phyloP scores from a whole-genome alignment of 2,797 vertebrate species.

The Babyrousa celebensis region DNA sequence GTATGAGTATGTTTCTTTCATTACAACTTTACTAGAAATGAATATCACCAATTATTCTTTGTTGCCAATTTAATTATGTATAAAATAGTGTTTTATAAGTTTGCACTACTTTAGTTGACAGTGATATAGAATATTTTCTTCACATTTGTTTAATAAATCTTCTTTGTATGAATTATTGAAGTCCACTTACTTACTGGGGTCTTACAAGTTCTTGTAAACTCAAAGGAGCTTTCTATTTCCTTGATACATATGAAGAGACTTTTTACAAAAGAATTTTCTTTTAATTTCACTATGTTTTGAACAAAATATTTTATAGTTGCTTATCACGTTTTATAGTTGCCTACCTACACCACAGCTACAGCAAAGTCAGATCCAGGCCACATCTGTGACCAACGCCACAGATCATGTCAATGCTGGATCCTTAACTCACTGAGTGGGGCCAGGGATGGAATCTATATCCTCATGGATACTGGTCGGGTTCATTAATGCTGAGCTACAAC shows the following conservation, averaged over 20 bases:
- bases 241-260: background rate
- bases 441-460: too few relatives aligned
- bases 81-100: conserved; percentile 63
- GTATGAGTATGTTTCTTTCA: background rate
- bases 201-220: conserved; percentile 52
- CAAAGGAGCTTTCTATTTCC: conserved; percentile 39
- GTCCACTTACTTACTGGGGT: background rate
- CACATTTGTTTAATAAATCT: conserved; percentile 51
- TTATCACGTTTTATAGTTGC: background rate
- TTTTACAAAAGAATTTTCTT: conserved; percentile 29
- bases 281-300: conserved; percentile 51
- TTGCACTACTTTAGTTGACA: conserved; percentile 23
- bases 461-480: too few relatives aligned
- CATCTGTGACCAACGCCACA: too few relatives aligned
- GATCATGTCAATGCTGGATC: too few relatives aligned
- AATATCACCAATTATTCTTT: background rate
- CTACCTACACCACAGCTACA: too few relatives aligned
- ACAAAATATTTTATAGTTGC: background rate
- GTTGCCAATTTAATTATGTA: conserved; percentile 43
- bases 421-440: too few relatives aligned
- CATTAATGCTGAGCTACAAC: too few relatives aligned
- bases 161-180: conserved; percentile 46
- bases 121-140: conserved; percentile 48
- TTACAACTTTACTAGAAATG: background rate
- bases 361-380: too few relatives aligned